Evolutionary conservation across 2,113 vertebrate genomes (phyloP), one percentile per base, ranked within the genome.

Genomic region (Lanius collurio): DNA sequence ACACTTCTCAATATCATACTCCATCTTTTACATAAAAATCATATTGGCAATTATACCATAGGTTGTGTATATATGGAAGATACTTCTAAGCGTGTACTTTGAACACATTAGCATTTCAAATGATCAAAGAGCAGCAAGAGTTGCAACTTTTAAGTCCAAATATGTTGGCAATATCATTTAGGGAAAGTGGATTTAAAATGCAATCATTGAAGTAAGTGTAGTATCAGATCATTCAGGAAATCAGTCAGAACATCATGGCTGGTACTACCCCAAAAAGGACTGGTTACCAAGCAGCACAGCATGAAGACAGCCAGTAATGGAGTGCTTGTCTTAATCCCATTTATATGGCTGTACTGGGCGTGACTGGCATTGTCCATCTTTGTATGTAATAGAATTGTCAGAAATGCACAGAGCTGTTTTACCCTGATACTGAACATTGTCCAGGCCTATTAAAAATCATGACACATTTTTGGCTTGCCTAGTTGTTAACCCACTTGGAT

Each of bases 291-390:
- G 14, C 31, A 63, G 7, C 39, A 44, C 9, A 67, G 63, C 26
- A 69, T 3, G 24, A 41, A 52, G 30, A 64, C 57, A 90, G 53
- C 5, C 44, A 88, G 44, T 20, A 55, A 64, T 6, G 5, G 41
- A n/a, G 30, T 20, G 31, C 37, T 70, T 75, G 50, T 56, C 89
- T 83, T 52, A 76, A 49, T n/a, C 30, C 41, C 52, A 49, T 67
- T 80, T 68, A 13, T 10, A 44, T 0, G 1, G 27, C 42, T 65
- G 33, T 13, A 23, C 3, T 26, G 46, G 30, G 13, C 0, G 0
- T 80, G 67, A 76, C 73, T 59, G 68, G 15, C 42, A 76, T 3
- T 3, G 62, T 47, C 50, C 76, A 56, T 22, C 55, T 41, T 52
- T 6, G 18, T 12, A 33, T 14, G 50, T 2, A 84, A 68, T 3